Evolutionary conservation across 1,140 invertebrate species (phyloP).

Genomic region (Drosophila paulistorum): DNA sequence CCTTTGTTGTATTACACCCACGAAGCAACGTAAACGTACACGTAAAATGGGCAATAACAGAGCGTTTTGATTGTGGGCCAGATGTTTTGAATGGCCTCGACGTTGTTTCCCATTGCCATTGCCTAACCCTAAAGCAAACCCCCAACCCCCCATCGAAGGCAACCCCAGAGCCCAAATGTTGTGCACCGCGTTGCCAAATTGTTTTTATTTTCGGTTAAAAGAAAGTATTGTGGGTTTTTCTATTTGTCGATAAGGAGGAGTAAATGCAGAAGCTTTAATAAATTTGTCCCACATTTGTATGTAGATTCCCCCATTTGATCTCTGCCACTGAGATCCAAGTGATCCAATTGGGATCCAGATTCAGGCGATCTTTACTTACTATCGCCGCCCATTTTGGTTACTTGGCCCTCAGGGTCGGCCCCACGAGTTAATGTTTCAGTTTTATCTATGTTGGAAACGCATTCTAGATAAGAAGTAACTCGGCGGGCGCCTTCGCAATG

Average conservation of each 20-base stretch:
- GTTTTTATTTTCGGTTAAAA: constrained; percentile 1
- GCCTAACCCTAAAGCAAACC: constrained; percentile 56
- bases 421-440: neutral
- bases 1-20: constrained; percentile 49
- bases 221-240: constrained; percentile 1
- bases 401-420: neutral
- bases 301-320: too few relatives aligned
- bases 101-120: constrained; percentile 25
- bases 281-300: too few relatives aligned
- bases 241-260: neutral
- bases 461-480: neutral
- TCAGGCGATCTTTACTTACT: neutral
- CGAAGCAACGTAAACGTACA: constrained; percentile 43
- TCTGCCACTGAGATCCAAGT: too few relatives aligned
- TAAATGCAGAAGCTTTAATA: too few relatives aligned
- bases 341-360: neutral
- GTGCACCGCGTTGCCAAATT: constrained; percentile 3
- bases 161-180: neutral
- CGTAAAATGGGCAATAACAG: constrained; percentile 60
- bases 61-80: constrained; percentile 64
- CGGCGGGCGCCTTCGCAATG: neutral
- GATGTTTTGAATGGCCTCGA: constrained; percentile 60
- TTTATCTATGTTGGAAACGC: neutral
- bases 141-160: neutral
- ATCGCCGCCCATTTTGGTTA: neutral